Evolutionary conservation across 2,888 invertebrate species (phyloP).

Genomic region (Drosophila formosana): DNA sequence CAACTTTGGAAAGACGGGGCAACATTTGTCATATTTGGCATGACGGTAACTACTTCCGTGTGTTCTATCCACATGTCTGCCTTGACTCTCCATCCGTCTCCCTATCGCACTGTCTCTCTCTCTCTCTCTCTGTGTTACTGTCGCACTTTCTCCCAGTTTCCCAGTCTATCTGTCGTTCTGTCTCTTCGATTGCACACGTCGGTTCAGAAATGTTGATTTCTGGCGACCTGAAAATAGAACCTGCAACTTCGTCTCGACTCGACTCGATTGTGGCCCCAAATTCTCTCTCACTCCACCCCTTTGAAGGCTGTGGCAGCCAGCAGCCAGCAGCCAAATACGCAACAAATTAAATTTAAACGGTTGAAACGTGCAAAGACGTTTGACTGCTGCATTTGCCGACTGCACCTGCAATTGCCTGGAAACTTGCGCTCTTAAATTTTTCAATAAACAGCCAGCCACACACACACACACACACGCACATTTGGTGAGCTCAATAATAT

Average conservation of each 20-base stretch:
- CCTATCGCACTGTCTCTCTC: background rate
- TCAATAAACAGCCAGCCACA: constrained; percentile 39
- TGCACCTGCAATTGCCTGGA: constrained; percentile 48
- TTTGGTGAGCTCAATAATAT: constrained; percentile 31
- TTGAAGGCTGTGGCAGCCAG: background rate
- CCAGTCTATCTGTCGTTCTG: constrained; percentile 26
- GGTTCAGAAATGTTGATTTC: constrained; percentile 72
- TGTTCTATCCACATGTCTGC: constrained; percentile 43
- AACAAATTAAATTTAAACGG: constrained; percentile 78
- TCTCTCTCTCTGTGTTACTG: background rate
- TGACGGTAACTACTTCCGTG: constrained; percentile 79
- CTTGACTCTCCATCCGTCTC: constrained; percentile 4
- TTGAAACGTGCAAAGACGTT: constrained; percentile 66
- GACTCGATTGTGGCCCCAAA: background rate
- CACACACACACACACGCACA: background rate
- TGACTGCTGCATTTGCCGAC: constrained; percentile 44
- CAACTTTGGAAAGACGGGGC: constrained; percentile 1
- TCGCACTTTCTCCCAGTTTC: too few species aligned
- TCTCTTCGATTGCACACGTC: constrained; percentile 76
- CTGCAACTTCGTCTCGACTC: constrained; percentile 16
- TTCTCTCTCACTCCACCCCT: background rate
- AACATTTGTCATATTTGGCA: constrained; percentile 79
- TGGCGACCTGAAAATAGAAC: constrained; percentile 69
- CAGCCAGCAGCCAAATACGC: constrained; percentile 27
- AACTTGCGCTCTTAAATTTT: constrained; percentile 50